Evolutionary conservation across 2,888 invertebrate genomes (phyloP).

Genomic region (Lasius fuliginosus): DNA sequence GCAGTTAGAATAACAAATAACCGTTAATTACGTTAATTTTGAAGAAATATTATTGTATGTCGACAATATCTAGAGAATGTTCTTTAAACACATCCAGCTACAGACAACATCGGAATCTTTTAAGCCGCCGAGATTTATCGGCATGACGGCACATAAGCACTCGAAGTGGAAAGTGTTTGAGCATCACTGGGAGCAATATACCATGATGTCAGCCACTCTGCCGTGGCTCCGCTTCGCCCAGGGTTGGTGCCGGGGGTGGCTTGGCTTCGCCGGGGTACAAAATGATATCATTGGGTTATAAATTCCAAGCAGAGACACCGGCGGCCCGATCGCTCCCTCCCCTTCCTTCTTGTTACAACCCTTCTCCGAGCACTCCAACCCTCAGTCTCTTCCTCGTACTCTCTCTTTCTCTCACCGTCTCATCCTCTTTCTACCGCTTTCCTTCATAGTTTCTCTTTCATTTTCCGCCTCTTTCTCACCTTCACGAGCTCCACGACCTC

Average conservation of each 20-base stretch:
- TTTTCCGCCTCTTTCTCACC: conserved; percentile 59
- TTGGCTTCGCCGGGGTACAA: conserved; percentile 84
- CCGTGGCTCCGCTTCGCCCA: conserved; percentile 78
- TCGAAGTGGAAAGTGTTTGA: conserved; percentile 81
- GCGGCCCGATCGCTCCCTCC: conserved; percentile 81
- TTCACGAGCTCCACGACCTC: conserved; percentile 60
- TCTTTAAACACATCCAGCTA: conserved; percentile 26
- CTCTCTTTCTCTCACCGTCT: conserved; percentile 88
- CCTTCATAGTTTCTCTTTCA: conserved; percentile 65
- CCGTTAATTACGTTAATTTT: not conserved
- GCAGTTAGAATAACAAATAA: not conserved
- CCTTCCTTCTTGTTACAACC: conserved; percentile 80
- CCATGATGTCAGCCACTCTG: conserved; percentile 84
- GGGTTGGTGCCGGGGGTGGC: conserved; percentile 81
- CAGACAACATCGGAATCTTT: conserved; percentile 53
- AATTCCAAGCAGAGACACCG: conserved; percentile 85
- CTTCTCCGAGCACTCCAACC: conserved; percentile 76
- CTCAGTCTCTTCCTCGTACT: conserved; percentile 89
- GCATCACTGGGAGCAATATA: conserved; percentile 86
- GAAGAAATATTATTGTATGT: not conserved
- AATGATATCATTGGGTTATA: conserved; percentile 86
- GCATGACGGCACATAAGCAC: conserved; percentile 59
- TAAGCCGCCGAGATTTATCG: conserved; percentile 71
- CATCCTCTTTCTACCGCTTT: conserved; percentile 84
- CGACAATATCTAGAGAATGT: not conserved